These are phyloP conservation scores for Drosophila histrio DNA, from an alignment of 2,888 invertebrate genomes.

Conservation along the genomic window DNA sequence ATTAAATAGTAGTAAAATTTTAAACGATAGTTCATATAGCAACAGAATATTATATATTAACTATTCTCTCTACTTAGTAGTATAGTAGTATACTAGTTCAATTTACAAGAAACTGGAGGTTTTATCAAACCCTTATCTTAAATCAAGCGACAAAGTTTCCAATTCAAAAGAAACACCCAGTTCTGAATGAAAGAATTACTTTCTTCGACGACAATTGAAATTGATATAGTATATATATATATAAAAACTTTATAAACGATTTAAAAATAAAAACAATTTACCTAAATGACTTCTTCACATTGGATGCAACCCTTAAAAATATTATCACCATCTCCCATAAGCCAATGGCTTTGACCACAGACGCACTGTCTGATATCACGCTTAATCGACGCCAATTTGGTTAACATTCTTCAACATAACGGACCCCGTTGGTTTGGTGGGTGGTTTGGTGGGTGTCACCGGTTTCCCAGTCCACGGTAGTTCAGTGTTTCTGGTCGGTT, in stretches of 20 bases:
- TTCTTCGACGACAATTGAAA: neutral
- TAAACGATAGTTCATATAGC: too few species aligned
- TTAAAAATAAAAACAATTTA: neutral
- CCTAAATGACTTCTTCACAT: neutral
- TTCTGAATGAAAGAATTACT: too few species aligned
- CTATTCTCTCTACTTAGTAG: too few species aligned
- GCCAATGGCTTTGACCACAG: constrained; percentile 4
- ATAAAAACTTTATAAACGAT: neutral
- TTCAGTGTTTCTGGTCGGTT: neutral
- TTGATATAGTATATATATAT: neutral
- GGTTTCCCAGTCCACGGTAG: too few species aligned
- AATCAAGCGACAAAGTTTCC: too few species aligned
- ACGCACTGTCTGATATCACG: neutral
- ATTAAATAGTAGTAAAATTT: too few species aligned
- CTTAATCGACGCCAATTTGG: neutral
- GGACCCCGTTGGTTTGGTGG: neutral
- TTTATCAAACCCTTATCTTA: too few species aligned
- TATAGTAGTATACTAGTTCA: too few species aligned
- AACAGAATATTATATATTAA: too few species aligned
- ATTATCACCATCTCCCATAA: neutral
- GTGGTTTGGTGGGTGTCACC: neutral
- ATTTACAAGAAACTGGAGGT: too few species aligned
- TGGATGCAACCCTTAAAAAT: neutral
- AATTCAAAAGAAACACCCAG: too few species aligned
- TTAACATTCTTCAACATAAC: neutral